phyloP scores from a whole-genome alignment of 2,113 vertebrate species.

The Paratilapia polleni region DNA sequence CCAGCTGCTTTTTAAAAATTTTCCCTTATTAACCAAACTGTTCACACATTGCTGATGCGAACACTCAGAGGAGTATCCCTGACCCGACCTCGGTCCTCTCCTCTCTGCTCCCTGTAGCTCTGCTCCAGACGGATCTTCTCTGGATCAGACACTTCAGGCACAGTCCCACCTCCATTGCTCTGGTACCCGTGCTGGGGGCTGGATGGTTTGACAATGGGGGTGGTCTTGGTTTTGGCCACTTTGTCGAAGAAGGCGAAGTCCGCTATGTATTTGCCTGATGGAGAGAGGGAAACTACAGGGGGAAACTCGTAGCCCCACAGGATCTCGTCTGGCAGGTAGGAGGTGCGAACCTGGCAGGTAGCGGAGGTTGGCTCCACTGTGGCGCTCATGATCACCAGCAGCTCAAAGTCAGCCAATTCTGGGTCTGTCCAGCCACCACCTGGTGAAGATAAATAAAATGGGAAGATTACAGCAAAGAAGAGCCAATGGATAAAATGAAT shows the following conservation, averaged over 20 bases:
- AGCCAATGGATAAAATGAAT: rapidly evolving
- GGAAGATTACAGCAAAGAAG: background rate
- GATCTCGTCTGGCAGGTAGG: constrained; percentile 97
- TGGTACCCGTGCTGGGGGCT: constrained; percentile 61
- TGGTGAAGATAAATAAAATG: background rate
- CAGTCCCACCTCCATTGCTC: constrained; percentile 66
- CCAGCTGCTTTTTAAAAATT: background rate
- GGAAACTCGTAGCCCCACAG: constrained; percentile 98
- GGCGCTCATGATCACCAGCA: constrained; percentile 93
- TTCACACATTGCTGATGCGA: constrained; percentile 91
- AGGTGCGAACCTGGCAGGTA: constrained; percentile 96
- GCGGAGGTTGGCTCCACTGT: constrained; percentile 96
- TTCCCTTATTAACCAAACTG: background rate
- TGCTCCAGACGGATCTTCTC: constrained; percentile 93
- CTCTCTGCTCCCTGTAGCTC: constrained; percentile 78
- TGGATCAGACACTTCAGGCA: constrained; percentile 72
- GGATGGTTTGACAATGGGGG: constrained; percentile 78
- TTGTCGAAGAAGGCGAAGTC: constrained; percentile 96
- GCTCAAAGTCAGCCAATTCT: constrained; percentile 92
- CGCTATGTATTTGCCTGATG: constrained; percentile 95
- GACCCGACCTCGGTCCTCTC: constrained; percentile 68
- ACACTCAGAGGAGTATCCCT: constrained; percentile 87
- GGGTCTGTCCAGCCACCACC: constrained; percentile 82
- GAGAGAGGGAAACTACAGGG: constrained; percentile 91
- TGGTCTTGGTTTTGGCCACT: constrained; percentile 86